Percentiles rank a stretch among this genome's conserved stretches.
phyloP scores from a whole-genome alignment of 2,113 vertebrate species.

The Dromaius novaehollandiae region DNA sequence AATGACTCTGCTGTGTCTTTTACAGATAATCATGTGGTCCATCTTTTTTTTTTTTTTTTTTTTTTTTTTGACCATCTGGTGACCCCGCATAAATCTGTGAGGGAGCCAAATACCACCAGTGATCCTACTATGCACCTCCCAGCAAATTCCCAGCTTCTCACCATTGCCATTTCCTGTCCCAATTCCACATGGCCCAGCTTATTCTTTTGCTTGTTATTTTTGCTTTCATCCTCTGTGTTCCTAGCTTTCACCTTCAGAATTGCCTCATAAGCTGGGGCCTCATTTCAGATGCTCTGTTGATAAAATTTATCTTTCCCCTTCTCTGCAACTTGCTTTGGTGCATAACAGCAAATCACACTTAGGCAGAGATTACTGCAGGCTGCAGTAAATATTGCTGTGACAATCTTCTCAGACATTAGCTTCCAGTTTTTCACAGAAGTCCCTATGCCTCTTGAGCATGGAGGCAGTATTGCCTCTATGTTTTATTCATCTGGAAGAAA shows the following conservation, averaged over 20 bases:
- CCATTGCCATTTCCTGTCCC: background rate
- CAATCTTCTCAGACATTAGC: background rate
- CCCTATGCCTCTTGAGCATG: background rate
- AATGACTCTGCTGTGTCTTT: background rate
- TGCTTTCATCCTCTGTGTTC: background rate
- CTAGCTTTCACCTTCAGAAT: background rate
- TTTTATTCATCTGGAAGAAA: background rate
- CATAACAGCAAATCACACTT: background rate
- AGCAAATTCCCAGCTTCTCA: background rate
- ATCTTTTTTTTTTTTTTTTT: background rate
- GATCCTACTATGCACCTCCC: background rate
- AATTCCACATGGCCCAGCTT: background rate
- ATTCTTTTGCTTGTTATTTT: background rate
- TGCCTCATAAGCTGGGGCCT: background rate
- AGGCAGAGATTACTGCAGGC: background rate
- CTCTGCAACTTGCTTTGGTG: background rate
- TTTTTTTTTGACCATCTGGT: background rate
- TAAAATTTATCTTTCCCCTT: background rate
- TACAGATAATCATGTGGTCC: background rate
- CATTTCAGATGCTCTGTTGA: rapidly evolving
- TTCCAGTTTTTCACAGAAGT: background rate
- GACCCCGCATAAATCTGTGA: background rate
- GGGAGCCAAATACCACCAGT: background rate
- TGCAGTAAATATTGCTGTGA: background rate
- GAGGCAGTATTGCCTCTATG: background rate